Evolutionary conservation across 2,888 invertebrate genomes (phyloP), one percentile per base, ranked within the genome.

Genomic region (Iphiclides podalirius): DNA sequence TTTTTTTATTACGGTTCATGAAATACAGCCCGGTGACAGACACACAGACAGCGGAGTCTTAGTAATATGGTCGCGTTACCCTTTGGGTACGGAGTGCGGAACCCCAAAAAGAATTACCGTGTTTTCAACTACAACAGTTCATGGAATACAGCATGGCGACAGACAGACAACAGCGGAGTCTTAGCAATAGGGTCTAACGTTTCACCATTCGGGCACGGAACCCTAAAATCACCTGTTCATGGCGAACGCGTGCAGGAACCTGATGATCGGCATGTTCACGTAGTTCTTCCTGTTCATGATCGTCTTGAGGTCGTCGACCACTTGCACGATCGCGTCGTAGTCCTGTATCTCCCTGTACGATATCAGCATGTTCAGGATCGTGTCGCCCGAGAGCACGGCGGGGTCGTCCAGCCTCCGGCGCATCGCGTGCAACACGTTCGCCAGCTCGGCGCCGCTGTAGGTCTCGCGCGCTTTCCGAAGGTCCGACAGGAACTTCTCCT

Each of bases 301-400:
- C 1, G 95, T 94, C 72, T 94, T 94, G 55, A 99, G 83, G 74
- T 98, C 98, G 70, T 98, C 97, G 0, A 99, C 97, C 35, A 99
- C 90, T 64, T 96, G 95, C 13, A 99, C 98, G 94, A 99, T 99
- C 0, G 97, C 95, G 79, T 98, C 97, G 70, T 98, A 98, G 74
- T 98, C 98, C 91, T 97, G 96, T 59, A 96, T 95, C 75, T 97
- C 97, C 13, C 97, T 89, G 70, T 96, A 95, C 1, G 97, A 97
- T 70, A 98, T 95, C 49, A 98, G 90, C 91, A 98, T 95, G 78
- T 97, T 98, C 53, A 98, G 92, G 26, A 99, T 95, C 0, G 98
- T 98, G 76, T 99, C 99, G 1, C 97, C 96, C 1, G 98, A 98
- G 1, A 99, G 89, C 0, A 99, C 96, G 62, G 98, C 97, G 0